Conservation (phyloP, 1,140 invertebrate species). For the Oedothorax gibbosus region DNA sequence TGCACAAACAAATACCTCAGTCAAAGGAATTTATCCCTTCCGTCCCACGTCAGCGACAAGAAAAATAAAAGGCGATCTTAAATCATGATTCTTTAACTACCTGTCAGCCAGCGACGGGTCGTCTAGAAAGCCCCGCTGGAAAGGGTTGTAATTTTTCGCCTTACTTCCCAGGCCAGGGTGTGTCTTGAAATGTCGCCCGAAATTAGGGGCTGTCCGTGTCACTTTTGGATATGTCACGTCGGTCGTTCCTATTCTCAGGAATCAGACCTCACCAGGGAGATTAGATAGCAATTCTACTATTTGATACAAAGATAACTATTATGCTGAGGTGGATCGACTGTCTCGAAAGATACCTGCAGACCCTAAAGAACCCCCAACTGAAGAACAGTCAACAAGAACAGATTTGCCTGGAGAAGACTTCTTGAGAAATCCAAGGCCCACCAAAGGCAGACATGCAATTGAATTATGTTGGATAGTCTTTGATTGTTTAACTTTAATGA, state of each 20-base stretch:
- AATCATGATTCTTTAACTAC: constrained; percentile 58
- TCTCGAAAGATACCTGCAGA: too few species aligned
- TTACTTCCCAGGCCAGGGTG: constrained; percentile 36
- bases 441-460: too few species aligned
- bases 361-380: too few species aligned
- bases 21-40: constrained; percentile 34
- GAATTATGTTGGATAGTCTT: too few species aligned
- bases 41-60: constrained; percentile 15
- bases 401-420: too few species aligned
- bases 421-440: too few species aligned
- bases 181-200: constrained; percentile 39
- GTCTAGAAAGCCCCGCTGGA: constrained; percentile 22
- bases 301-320: too few species aligned
- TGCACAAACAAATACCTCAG: constrained; percentile 43
- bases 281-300: too few species aligned
- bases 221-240: constrained; percentile 44
- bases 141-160: constrained; percentile 47
- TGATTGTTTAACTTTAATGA: too few species aligned
- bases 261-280: constrained; percentile 8
- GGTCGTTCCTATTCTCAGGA: constrained; percentile 41
- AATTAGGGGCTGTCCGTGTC: constrained; percentile 50
- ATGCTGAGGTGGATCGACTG: too few species aligned
- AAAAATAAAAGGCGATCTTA: constrained; percentile 46
- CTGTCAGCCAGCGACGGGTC: constrained; percentile 44
- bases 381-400: too few species aligned